phyloP scores from a whole-genome alignment of 2,888 invertebrate species.

The Rhagophthalmus giganteus region DNA sequence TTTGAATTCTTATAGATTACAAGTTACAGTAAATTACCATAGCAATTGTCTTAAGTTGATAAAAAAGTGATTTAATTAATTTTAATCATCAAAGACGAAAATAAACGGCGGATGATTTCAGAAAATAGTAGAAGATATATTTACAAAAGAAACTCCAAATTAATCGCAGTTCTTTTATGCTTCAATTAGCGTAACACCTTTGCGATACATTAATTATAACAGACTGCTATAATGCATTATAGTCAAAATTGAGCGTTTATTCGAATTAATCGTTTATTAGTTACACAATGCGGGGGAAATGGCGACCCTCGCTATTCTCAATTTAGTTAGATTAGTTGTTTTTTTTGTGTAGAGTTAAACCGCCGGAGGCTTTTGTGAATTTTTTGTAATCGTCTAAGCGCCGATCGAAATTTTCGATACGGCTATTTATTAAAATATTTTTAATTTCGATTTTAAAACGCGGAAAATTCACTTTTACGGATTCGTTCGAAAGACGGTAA shows the following conservation, averaged over 20 bases:
- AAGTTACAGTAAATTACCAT: too few relatives aligned
- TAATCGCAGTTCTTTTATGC: slow-evolving; percentile 43
- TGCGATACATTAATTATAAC: slow-evolving; percentile 43
- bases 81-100: too few relatives aligned
- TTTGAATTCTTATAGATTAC: too few relatives aligned
- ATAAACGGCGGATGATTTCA: too few relatives aligned
- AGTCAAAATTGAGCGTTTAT: slow-evolving; percentile 47
- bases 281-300: slow-evolving; percentile 30
- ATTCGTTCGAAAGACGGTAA: slow-evolving; percentile 17
- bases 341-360: slow-evolving; percentile 24
- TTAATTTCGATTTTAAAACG: slow-evolving; percentile 4
- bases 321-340: slow-evolving; percentile 28
- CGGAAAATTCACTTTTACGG: slow-evolving; percentile 14
- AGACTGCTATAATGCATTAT: slow-evolving; percentile 38
- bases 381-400: too few relatives aligned
- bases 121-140: too few relatives aligned
- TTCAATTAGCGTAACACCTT: slow-evolving; percentile 42
- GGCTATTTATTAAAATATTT: slow-evolving; percentile 1
- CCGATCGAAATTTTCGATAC: too few relatives aligned
- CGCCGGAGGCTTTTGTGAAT: not conserved
- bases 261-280: slow-evolving; percentile 47
- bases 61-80: too few relatives aligned
- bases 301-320: slow-evolving; percentile 28
- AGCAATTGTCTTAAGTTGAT: too few relatives aligned
- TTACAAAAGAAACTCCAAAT: slow-evolving; percentile 44